Evolutionary conservation across 2,888 invertebrate genomes (phyloP).

Genomic region (Philhelius pedissequus): DNA sequence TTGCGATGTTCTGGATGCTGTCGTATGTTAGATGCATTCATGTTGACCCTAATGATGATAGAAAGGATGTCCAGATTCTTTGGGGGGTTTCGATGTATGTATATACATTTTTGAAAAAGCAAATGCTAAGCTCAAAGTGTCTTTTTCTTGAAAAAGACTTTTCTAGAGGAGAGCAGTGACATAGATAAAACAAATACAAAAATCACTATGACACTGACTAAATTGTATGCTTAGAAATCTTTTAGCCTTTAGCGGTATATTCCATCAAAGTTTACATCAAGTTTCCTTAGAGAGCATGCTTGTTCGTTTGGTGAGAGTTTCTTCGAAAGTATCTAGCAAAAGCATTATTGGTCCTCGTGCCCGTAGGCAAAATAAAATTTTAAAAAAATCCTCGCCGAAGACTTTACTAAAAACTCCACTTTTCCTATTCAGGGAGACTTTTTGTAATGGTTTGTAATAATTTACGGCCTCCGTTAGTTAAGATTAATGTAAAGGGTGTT

Average conservation of each 20-base stretch:
- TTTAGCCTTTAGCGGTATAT: conserved; percentile 35
- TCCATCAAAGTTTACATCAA: conserved; percentile 44
- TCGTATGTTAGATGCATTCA: not conserved
- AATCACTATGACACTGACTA: not conserved
- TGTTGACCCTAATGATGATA: conserved; percentile 49
- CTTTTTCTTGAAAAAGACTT: not conserved
- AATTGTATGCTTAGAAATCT: conserved; percentile 11
- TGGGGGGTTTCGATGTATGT: no score
- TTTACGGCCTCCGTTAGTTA: no score
- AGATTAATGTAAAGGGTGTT: no score
- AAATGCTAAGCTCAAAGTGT: not conserved
- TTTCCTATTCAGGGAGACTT: no score
- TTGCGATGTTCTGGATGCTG: not conserved
- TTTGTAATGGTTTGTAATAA: no score
- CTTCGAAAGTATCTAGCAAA: conserved; percentile 24
- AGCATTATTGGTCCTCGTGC: not conserved
- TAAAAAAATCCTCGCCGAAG: no score
- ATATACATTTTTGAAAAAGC: not conserved
- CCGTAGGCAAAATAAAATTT: no score
- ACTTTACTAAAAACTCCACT: no score
- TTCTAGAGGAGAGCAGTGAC: not conserved
- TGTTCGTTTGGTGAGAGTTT: not conserved
- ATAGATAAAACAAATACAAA: not conserved
- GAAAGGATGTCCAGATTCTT: conserved; percentile 51
- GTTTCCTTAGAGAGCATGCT: not conserved